These are phyloP conservation scores for Strigamia crassipes DNA, from an alignment of 2,888 invertebrate species.

Conservation along the genomic window DNA sequence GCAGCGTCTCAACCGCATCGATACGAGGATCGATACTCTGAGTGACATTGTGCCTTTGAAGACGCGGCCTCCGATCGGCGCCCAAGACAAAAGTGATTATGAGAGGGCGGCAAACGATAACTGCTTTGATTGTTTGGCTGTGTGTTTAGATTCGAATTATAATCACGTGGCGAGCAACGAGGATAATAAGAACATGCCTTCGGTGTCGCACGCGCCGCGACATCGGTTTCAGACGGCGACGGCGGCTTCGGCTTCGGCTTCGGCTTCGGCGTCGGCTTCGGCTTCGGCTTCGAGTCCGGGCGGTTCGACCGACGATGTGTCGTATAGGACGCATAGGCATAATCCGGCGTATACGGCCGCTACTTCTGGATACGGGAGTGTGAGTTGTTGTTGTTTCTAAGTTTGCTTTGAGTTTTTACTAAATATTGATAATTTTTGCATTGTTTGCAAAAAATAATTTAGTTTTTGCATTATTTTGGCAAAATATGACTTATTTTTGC, in stretches of 20 bases:
- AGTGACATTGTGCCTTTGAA: too few relatives aligned
- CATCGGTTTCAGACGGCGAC: not conserved
- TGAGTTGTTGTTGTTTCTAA: too few relatives aligned
- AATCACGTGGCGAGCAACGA: conserved; percentile 10
- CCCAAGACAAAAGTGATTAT: not conserved
- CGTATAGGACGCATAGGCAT: not conserved
- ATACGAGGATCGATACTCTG: too few relatives aligned
- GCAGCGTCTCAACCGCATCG: too few relatives aligned
- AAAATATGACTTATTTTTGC: too few relatives aligned
- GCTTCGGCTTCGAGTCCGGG: conserved; percentile 24
- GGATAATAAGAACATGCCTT: not conserved
- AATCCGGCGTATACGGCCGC: not conserved
- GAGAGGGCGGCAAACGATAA: too few relatives aligned
- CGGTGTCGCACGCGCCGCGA: not conserved
- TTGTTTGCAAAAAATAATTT: too few relatives aligned
- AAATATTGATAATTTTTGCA: too few relatives aligned
- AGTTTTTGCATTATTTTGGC: too few relatives aligned
- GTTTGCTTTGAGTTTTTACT: too few relatives aligned
- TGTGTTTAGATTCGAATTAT: conserved; percentile 30
- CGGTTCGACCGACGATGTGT: conserved; percentile 38
- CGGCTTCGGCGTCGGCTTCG: too few relatives aligned
- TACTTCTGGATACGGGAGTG: conserved; percentile 6
- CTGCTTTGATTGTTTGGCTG: not conserved
- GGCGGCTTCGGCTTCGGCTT: conserved; percentile 7
- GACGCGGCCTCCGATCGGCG: not conserved